These are phyloP conservation scores for Leptosomus discolor DNA, from an alignment of 2,113 vertebrate species.

Conservation along the genomic window DNA sequence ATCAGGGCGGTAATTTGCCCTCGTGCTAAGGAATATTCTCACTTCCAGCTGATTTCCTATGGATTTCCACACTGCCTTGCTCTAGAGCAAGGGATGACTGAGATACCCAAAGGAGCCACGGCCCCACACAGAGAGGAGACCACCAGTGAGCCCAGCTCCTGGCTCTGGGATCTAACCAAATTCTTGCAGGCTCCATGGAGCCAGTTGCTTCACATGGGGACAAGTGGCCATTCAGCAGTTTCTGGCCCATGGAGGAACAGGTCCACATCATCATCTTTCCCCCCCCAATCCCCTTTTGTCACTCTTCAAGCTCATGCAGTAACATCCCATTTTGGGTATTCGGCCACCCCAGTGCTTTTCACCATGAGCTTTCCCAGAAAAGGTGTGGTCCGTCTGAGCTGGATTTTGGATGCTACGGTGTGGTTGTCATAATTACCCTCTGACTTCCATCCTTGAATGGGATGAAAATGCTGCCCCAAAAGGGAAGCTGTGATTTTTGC, in stretches of 20 bases:
- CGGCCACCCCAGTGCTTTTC: neutral
- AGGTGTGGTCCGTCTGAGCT: rapidly evolving
- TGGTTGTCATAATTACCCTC: neutral
- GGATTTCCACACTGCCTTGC: neutral
- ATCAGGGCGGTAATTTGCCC: neutral
- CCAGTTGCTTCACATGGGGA: neutral
- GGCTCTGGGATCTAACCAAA: neutral
- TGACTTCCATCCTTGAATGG: neutral
- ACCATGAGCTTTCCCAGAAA: neutral
- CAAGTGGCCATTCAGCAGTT: neutral
- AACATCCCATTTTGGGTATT: neutral
- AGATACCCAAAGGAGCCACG: neutral
- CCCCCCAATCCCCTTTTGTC: neutral
- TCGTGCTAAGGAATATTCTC: neutral
- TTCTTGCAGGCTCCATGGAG: neutral
- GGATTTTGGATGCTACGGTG: neutral
- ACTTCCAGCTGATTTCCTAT: neutral
- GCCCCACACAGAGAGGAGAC: neutral
- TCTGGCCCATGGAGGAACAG: neutral
- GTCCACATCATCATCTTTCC: neutral
- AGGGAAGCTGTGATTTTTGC: neutral
- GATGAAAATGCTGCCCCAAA: neutral
- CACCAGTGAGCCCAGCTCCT: neutral
- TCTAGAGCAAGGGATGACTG: neutral
- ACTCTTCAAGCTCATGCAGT: neutral